Conservation (phyloP, 2,113 vertebrate species). For the Poeciliopsis occidentalis region DNA sequence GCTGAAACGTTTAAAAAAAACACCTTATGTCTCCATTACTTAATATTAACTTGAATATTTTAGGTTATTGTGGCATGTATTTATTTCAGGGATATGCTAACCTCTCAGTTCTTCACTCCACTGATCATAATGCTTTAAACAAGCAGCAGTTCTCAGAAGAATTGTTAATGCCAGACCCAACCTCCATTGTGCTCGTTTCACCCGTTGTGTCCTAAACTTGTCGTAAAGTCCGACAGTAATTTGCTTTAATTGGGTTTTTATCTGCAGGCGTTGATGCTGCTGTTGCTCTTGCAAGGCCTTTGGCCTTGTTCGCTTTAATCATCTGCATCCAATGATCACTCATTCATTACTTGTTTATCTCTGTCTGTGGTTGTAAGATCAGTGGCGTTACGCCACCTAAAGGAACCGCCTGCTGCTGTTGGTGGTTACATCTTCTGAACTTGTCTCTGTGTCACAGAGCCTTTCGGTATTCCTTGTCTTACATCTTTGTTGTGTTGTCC, state of each 20-base stretch:
- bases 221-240: neutral
- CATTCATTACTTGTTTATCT: neutral
- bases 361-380: neutral
- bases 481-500: conserved; percentile 8
- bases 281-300: neutral
- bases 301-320: neutral
- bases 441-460: neutral
- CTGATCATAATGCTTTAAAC: neutral
- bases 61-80: neutral
- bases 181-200: neutral
- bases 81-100: too few relatives aligned
- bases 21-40: too few relatives aligned
- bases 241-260: neutral
- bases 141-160: neutral
- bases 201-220: neutral
- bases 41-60: too few relatives aligned
- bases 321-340: neutral
- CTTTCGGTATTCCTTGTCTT: neutral
- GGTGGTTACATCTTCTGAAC: neutral
- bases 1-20: too few relatives aligned
- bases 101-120: too few relatives aligned
- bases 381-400: neutral
- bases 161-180: neutral
- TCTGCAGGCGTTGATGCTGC: neutral
- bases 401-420: neutral